These are phyloP conservation scores for Stigmatopora argus DNA, from an alignment of 2,113 vertebrate genomes.

Conservation along the genomic window DNA sequence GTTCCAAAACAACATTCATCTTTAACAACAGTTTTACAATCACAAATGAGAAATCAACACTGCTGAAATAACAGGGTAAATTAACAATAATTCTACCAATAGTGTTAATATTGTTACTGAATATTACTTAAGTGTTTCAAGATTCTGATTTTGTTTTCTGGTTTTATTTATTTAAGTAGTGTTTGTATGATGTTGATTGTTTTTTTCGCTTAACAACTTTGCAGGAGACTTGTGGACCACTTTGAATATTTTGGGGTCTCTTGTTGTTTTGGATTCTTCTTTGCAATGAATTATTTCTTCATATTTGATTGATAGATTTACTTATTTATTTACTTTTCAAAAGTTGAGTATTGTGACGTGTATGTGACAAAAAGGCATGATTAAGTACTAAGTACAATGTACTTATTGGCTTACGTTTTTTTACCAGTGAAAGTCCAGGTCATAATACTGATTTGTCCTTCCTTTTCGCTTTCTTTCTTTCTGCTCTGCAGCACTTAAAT, in stretches of 20 bases:
- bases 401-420: constrained; percentile 51
- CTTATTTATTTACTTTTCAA: constrained; percentile 51
- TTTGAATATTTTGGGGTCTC: constrained; percentile 40
- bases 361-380: constrained; percentile 70
- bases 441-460: constrained; percentile 63
- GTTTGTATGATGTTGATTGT: constrained; percentile 72
- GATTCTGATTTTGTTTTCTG: constrained; percentile 67
- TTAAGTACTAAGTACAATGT: constrained; percentile 61
- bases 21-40: constrained; percentile 67
- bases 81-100: constrained; percentile 74
- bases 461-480: constrained; percentile 41
- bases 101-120: constrained; percentile 72
- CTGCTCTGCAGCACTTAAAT: constrained; percentile 53
- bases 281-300: constrained; percentile 65
- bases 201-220: constrained; percentile 67
- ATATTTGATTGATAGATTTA: constrained; percentile 42
- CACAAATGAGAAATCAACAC: constrained; percentile 66
- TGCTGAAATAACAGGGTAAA: constrained; percentile 77
- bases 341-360: constrained; percentile 65
- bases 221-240: constrained; percentile 54
- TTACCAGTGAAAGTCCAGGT: constrained; percentile 41
- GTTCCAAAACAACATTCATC: constrained; percentile 59
- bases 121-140: constrained; percentile 73
- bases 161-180: constrained; percentile 63
- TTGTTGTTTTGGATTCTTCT: constrained; percentile 61